These are phyloP conservation scores for Bombus ignitus DNA, from an alignment of 1,140 invertebrate species.

Conservation along the genomic window DNA sequence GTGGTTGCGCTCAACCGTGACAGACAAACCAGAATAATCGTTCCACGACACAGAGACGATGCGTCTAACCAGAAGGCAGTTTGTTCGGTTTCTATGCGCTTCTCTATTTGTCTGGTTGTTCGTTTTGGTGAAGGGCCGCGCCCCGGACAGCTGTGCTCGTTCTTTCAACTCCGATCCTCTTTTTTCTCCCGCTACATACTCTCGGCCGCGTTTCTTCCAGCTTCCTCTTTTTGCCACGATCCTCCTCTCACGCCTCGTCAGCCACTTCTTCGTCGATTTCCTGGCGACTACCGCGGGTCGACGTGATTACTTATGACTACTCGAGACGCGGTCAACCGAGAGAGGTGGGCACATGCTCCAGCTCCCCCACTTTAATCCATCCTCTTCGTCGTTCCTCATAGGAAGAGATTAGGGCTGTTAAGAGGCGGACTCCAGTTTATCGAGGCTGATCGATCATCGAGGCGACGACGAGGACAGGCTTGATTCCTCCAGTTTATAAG, in stretches of 20 bases:
- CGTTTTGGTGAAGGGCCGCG: constrained; percentile 56
- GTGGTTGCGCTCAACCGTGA: neutral
- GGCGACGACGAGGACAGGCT: constrained; percentile 30
- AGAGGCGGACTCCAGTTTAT: constrained; percentile 57
- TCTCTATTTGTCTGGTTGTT: constrained; percentile 55
- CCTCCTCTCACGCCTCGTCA: constrained; percentile 61
- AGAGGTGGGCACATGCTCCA: neutral
- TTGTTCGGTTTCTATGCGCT: constrained; percentile 2
- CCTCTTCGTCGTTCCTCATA: constrained; percentile 45
- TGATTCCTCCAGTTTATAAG: constrained; percentile 34
- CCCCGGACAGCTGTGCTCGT: constrained; percentile 52
- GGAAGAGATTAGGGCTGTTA: constrained; percentile 66
- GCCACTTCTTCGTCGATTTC: constrained; percentile 61
- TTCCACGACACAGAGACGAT: constrained; percentile 23
- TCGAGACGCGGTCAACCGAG: neutral
- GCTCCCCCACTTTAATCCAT: constrained; percentile 36
- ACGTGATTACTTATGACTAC: constrained; percentile 65
- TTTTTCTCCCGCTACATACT: constrained; percentile 30
- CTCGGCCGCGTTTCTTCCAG: constrained; percentile 59
- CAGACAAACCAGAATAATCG: neutral
- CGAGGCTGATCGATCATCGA: constrained; percentile 66
- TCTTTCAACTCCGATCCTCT: constrained; percentile 46
- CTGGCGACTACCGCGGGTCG: constrained; percentile 58
- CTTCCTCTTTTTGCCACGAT: constrained; percentile 61
- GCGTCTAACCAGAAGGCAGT: neutral